Base-by-base conservation (phyloP, 2,888 invertebrate genomes). In the Acleris laterana region DNA sequence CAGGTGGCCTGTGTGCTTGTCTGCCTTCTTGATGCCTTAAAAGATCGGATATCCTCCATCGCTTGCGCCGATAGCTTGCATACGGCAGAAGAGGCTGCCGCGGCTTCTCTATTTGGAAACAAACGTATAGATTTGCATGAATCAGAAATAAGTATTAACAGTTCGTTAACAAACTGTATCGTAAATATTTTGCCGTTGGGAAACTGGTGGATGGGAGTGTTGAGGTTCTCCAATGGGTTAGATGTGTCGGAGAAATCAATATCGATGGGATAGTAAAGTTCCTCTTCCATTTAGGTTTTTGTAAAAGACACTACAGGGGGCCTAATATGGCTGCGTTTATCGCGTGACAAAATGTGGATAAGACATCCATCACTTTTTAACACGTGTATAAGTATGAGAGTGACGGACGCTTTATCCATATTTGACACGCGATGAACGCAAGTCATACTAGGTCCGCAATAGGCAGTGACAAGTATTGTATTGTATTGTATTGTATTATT, bases 101-200 rank as follows among this genome's bases (percentile, higher is more conserved):
- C 74, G 72, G 75, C 76, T 74, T 75, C 78, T 79, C 82, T 83
- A 82, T 84, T 80, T 76, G 81, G 79, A 83, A 86, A 88, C 88
- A 88, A 83, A 82, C 81, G 79, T 72, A 75, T 72, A 76, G 80
- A 88, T 89, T 90, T 88, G 84, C 88, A 89, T 89, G 84, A 84
- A 84, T 79, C 81, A 80, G 77, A 68, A 81, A 88, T 84, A 88
- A 85, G 69, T 81, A 88, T 87, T 85, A 88, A 85, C 85, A 85
- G 85, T 83, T 84, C 85, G 77, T 88, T 88, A 87, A 84, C 81
- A 81, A 84, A 79, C 80, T 81, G 80, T 84, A 83, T 84, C 87
- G 82, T 89, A 88, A 88, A 89, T 84, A 88, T 86, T 85, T 84
- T 81, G 86, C 83, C 72, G 81, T 85, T 86, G 80, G 72, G 83